Base-by-base conservation (phyloP, 2,888 invertebrate genomes). In the Hypolimnas misippus region DNA sequence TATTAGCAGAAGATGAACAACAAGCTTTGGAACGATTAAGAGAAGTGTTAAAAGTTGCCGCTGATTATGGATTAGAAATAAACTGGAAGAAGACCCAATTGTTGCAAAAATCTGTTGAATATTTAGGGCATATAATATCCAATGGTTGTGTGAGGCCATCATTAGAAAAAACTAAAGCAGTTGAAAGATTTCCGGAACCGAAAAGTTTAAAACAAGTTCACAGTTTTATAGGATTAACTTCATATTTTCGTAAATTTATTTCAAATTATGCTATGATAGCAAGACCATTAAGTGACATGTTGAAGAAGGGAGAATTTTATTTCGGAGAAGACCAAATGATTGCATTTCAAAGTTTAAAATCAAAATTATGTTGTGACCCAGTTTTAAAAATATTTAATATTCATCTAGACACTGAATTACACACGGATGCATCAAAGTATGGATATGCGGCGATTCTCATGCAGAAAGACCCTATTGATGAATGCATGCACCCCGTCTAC, bases 1-100 rank as follows among this genome's bases (percentile, higher is more conserved):
- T 72, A 49, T 52, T 57, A 44, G 70, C 71, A 0, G n/a, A 33
- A 10, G 35, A 67, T 29, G 68, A 74, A 21, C 2, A 42, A 2
- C 49, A 73, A 49, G 71, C 58, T 6, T 19, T 64, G 0, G 16
- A 46, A 3, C 35, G 62, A 44, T 19, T 70, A 7, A 51, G 46
- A 35, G 12, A 58, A 54, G 69, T 70, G 7, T 55, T 57, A 42
- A 60, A 63, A 66, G 52, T 60, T 12, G 60, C 62, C 21, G 38
- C 64, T 31, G 60, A 67, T 16, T 67, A 63, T 66, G 68, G 68
- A n/a, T 52, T 68, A 52, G 38, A 59, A 57, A 58, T 70, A 54
- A 60, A 68, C 44, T 68, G 63, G 63, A 75, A 75, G 54, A 79
- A 81, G 63, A 76, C 76, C 49, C 68, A 77, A 19, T 73, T 82